A percentile compares a stretch with the other conserved stretches of the same genome.
Evolutionary conservation across 2,797 vertebrate genomes (phyloP).

Genomic region (Benthosema pterotum): DNA sequence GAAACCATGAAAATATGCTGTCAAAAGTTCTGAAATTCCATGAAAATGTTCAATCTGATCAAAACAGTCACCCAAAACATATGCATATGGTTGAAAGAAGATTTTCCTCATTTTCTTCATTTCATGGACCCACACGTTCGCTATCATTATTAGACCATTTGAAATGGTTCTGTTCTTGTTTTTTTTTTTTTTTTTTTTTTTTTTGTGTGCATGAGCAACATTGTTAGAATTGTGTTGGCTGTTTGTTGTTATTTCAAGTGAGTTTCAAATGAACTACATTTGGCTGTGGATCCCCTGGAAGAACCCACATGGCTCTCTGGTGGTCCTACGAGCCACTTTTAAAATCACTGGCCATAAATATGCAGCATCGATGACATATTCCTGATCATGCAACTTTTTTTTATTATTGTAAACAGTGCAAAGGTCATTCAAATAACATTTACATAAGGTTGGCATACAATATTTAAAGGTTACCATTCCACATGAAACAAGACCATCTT

Average conservation of each 20-base stretch:
- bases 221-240: too few species aligned
- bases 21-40: slow-evolving; percentile 22
- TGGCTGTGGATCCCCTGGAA: too few species aligned
- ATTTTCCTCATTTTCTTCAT: background rate
- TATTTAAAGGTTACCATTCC: slow-evolving; percentile 2
- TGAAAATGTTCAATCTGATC: slow-evolving; percentile 1
- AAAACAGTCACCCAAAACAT: slow-evolving; percentile 30
- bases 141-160: too few species aligned
- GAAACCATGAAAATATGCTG: slow-evolving; percentile 2
- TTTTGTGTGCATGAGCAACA: too few species aligned
- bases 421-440: slow-evolving; percentile 13
- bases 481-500: slow-evolving; percentile 8
- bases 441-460: slow-evolving; percentile 8
- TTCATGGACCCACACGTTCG: too few species aligned
- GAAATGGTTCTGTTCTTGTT: too few species aligned
- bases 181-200: too few species aligned
- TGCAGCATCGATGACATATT: slow-evolving; percentile 14
- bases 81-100: slow-evolving; percentile 1
- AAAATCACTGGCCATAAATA: background rate
- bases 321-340: too few species aligned
- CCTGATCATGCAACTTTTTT: slow-evolving; percentile 23
- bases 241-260: too few species aligned
- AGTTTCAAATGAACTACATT: too few species aligned
- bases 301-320: too few species aligned
- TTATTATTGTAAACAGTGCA: background rate